Evolutionary conservation across 1,140 invertebrate genomes (phyloP).

Genomic region (Bombus picipes): DNA sequence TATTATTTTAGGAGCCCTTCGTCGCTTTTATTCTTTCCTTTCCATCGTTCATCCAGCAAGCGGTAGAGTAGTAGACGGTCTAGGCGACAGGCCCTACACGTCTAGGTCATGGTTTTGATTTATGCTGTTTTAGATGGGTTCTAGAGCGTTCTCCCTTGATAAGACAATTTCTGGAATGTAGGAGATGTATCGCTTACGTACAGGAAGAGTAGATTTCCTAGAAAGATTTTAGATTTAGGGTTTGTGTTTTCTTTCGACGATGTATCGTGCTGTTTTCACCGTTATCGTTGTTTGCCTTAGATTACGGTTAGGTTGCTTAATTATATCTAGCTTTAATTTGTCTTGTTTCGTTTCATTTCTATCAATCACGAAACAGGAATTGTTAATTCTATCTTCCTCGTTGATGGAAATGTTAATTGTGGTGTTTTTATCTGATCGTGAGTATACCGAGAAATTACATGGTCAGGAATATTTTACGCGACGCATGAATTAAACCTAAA

Average conservation of each 20-base stretch:
- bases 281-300: too few relatives aligned
- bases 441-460: too few relatives aligned
- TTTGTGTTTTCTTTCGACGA: background rate
- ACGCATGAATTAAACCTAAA: too few relatives aligned
- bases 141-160: background rate
- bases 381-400: too few relatives aligned
- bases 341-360: background rate
- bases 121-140: background rate
- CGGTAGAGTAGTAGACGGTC: background rate
- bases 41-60: constrained; percentile 15
- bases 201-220: background rate
- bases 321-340: background rate
- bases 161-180: background rate
- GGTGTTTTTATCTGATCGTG: too few relatives aligned
- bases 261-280: too few relatives aligned
- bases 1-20: constrained; percentile 61
- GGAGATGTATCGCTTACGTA: background rate
- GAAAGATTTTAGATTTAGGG: background rate
- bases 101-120: constrained; percentile 63
- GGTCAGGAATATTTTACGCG: too few relatives aligned
- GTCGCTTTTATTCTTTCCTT: background rate
- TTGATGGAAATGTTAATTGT: too few relatives aligned
- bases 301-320: too few relatives aligned
- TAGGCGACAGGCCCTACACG: constrained; percentile 25
- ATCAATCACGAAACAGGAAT: background rate